phyloP scores from a whole-genome alignment of 2,113 vertebrate species.

The Clarias gariepinus region DNA sequence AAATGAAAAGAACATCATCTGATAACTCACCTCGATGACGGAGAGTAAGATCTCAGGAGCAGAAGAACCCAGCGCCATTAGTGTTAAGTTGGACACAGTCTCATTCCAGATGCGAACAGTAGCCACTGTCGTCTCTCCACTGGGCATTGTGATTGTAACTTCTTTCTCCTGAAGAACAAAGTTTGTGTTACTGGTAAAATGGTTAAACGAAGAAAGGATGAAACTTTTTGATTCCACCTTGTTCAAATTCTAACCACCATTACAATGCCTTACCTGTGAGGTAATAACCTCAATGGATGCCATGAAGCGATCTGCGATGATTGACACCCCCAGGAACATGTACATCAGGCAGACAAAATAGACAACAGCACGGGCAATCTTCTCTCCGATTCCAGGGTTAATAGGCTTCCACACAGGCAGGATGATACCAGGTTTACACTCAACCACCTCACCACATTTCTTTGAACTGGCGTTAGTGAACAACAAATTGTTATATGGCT shows the following conservation, averaged over 20 bases:
- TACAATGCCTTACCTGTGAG: constrained; percentile 80
- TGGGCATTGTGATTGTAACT: constrained; percentile 94
- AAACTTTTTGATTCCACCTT: too few species aligned
- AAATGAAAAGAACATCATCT: not conserved
- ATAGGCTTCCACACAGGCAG: constrained; percentile 86
- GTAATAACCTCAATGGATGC: constrained; percentile 98
- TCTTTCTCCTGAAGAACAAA: constrained; percentile 85
- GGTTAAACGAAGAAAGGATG: not conserved
- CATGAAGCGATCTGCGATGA: constrained; percentile 98
- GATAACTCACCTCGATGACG: constrained; percentile 79
- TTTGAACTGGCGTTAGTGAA: not conserved
- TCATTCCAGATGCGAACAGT: constrained; percentile 98
- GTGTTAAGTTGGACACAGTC: constrained; percentile 64
- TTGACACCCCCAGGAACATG: constrained; percentile 96
- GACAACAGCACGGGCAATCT: constrained; percentile 82
- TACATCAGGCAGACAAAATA: constrained; percentile 96
- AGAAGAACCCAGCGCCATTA: constrained; percentile 93
- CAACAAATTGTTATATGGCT: constrained; percentile 22
- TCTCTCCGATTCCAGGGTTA: constrained; percentile 75
- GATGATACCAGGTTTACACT: constrained; percentile 81
- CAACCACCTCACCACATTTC: constrained; percentile 61
- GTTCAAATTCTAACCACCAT: not conserved
- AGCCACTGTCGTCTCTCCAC: constrained; percentile 89
- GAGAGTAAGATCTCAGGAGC: constrained; percentile 94
- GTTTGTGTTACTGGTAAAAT: not conserved